Conservation (phyloP, 64 coral and sea anemone genomes). For the Stichodactyla mertensii region DNA sequence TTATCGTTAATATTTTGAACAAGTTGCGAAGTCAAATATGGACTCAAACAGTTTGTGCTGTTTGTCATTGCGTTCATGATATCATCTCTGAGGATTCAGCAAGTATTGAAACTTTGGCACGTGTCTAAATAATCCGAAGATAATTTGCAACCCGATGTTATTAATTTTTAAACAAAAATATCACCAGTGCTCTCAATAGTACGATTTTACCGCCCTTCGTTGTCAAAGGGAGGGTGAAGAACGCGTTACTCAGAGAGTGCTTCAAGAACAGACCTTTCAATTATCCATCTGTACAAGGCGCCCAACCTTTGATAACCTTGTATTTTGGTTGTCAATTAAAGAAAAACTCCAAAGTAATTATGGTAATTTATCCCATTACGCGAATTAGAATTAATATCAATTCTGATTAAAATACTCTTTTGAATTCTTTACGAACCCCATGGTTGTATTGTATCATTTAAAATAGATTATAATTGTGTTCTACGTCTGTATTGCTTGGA, state of each 20-base stretch:
- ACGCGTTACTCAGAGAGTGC: no score
- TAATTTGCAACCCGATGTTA: background rate
- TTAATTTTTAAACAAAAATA: background rate
- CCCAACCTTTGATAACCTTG: background rate
- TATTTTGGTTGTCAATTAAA: conserved; percentile 1
- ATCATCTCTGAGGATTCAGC: background rate
- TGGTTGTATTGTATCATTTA: background rate
- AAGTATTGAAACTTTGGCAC: background rate
- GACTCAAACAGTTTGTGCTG: background rate
- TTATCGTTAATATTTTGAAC: background rate
- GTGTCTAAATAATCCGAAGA: background rate
- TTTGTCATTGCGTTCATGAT: background rate
- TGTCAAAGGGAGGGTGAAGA: background rate
- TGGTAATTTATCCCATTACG: conserved; percentile 2
- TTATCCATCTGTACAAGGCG: background rate
- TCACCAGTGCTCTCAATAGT: background rate
- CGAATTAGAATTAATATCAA: background rate
- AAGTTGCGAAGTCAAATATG: background rate
- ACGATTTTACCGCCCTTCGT: background rate
- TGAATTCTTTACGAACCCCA: background rate
- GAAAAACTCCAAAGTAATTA: background rate
- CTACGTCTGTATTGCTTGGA: background rate
- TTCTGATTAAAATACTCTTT: background rate
- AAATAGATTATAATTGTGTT: background rate
- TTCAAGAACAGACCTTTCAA: no score